Evolutionary conservation across 2,797 vertebrate genomes (phyloP), one percentile per base, ranked within the genome.

Genomic region (Enteromius argenteus): DNA sequence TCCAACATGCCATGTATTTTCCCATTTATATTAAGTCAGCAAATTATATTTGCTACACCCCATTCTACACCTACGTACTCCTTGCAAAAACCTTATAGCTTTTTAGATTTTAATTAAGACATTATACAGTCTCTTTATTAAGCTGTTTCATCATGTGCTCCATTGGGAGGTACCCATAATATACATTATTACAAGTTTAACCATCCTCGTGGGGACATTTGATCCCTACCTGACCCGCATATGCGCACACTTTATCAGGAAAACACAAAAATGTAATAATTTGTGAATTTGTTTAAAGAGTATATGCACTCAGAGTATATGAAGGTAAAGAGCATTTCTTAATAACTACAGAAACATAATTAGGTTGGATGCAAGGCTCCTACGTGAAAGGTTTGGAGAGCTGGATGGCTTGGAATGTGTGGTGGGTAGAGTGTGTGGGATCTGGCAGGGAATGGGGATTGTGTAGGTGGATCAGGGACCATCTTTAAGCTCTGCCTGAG

Each of bases 341-440:
- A 32, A 30, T 80, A 72, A 74, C 27, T 64, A 74, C 56, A 35
- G 30, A 17, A 19, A 69, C 39, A 69, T 30, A 60, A 46, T 60
- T 75, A 79, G 27, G 27, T 23, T 17, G 27, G 46, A 15, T 10
- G 7, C 49, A 58, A 69, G 62, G 37, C 27, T 76, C 17, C 49
- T 75, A 27, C 42, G 9, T 69, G 15, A 75, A 80, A 64, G 44
- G 53, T 46, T 68, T 78, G 8, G 19, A 49, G 37, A 53, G 51
- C 77, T 69, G 39, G 32, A 44, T 82, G 51, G 64, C 66, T 62
- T 3, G 51, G 32, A 78, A 78, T 27, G 73, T 72, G 58, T 66
- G 80, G 86, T 84, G 77, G 73, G 80, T 85, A 42, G 76, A 62
- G 27, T 81, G 82, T 44, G 69, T 64, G 79, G 79, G 66, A 58